Conservation (phyloP, 2,797 vertebrate species). For the Esox lucius region DNA sequence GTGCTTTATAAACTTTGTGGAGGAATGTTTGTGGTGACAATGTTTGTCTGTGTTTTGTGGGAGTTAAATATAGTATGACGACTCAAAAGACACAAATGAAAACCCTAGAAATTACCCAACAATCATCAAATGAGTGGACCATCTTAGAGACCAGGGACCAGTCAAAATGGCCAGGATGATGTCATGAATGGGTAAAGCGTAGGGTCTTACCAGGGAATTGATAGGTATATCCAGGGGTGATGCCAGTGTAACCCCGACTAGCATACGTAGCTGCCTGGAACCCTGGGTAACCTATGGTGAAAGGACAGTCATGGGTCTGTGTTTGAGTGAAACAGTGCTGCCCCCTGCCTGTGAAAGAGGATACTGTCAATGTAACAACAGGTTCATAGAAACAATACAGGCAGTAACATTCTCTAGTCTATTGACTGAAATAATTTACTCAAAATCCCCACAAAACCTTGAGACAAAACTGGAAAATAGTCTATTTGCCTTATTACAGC, state of each 20-base stretch:
- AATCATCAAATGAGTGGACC: background rate
- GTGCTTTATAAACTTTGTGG: conserved; percentile 46
- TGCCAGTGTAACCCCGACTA: conserved; percentile 96
- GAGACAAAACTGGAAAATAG: too few relatives aligned
- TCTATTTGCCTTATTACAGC: too few relatives aligned
- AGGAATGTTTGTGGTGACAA: conserved; percentile 48
- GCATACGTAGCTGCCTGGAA: conserved; percentile 98
- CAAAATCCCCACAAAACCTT: too few relatives aligned
- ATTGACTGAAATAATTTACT: too few relatives aligned
- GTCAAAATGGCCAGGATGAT: background rate
- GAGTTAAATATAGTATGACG: background rate
- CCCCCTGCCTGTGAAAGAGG: conserved; percentile 24
- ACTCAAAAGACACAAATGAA: background rate
- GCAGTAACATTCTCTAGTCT: conserved; percentile 40
- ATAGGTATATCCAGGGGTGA: conserved; percentile 97
- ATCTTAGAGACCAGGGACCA: background rate
- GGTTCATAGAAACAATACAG: background rate
- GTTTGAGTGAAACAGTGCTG: conserved; percentile 11
- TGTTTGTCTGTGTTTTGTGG: conserved; percentile 28
- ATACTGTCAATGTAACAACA: background rate
- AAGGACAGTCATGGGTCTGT: background rate
- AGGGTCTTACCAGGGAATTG: conserved; percentile 92
- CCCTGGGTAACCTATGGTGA: conserved; percentile 89
- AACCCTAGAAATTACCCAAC: background rate
- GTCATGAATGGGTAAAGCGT: background rate